Base-by-base conservation (phyloP, 2,113 vertebrate genomes). In the Sitta europaea region DNA sequence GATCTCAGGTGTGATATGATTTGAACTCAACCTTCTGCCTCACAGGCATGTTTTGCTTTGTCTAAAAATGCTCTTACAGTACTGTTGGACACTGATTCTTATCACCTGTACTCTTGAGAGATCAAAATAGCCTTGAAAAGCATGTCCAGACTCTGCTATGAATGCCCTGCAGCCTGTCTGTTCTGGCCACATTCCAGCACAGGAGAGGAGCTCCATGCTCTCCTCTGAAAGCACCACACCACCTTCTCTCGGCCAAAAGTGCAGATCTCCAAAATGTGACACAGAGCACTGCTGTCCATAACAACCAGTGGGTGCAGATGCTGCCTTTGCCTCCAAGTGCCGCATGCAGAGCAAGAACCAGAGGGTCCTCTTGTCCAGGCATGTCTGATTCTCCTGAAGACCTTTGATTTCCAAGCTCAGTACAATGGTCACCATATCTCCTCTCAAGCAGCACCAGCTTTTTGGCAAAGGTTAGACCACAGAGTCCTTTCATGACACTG, bases 71-170 rank as follows among this genome's bases (percentile, higher is more conserved):
- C 43, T 40, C 31, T 80, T 31, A 36, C 45, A 57, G 55, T 14
- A 13, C 0, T 42, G 6, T 53, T 10, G 33, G 71, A 65, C 10
- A 5, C 84, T 15, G 84, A 95, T 96, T 75, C 62, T 93, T 96
- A 96, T 96, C 94, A 42, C 14, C 35, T n/a, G 14, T 24, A 78
- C 50, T 45, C 81, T 79, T 35, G 54, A 93, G 89, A 96, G 94
- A 96, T 96, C 94, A 96, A 95, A 97, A 94, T 43, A 72, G 29
- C 51, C 11, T 0, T 17, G 14, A 54, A 88, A 92, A 92, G 29
- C 67, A 83, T 33, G 54, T 92, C 42, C 63, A 79, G 66, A 29
- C 58, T 67, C 58, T 54, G 19, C 63, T 54, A 14, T 2, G 38
- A 59, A 24, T 27, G 14, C 21, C 36, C 19, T 2, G 3, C 27